A percentile compares a stretch with the other conserved stretches of the same genome.
phyloP scores from a whole-genome alignment of 2,888 invertebrate species.

The Subacronicta megacephala region DNA sequence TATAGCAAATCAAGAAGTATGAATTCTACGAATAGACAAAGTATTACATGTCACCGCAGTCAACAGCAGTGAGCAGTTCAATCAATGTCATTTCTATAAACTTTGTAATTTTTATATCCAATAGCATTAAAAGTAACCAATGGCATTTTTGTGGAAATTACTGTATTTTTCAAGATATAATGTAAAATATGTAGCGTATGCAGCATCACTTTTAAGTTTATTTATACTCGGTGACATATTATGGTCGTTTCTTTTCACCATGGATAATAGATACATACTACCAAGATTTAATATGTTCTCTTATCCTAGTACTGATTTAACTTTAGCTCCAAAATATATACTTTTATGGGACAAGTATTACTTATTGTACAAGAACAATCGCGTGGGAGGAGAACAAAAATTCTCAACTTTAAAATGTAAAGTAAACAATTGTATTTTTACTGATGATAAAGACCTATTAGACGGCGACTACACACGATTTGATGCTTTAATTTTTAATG shows the following conservation, averaged over 20 bases:
- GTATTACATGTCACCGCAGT: not conserved
- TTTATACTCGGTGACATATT: slow-evolving; percentile 18
- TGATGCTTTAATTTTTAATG: slow-evolving; percentile 67
- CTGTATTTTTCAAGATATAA: slow-evolving; percentile 10
- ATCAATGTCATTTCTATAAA: slow-evolving; percentile 1
- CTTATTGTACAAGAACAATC: slow-evolving; percentile 13
- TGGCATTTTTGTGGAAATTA: slow-evolving; percentile 35
- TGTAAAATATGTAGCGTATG: slow-evolving; percentile 23
- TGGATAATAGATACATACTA: not conserved
- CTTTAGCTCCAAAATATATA: slow-evolving; percentile 49
- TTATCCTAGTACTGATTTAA: not conserved
- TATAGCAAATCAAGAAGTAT: too few relatives aligned
- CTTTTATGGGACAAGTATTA: slow-evolving; percentile 59
- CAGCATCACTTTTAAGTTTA: slow-evolving; percentile 14
- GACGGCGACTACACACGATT: slow-evolving; percentile 57
- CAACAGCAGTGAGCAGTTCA: not conserved
- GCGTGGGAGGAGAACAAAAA: slow-evolving; percentile 8
- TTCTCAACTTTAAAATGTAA: slow-evolving; percentile 55
- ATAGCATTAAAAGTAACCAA: not conserved
- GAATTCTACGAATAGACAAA: too few relatives aligned
- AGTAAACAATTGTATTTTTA: slow-evolving; percentile 63
- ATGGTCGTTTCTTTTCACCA: slow-evolving; percentile 1
- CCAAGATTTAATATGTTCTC: slow-evolving; percentile 6
- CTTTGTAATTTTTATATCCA: slow-evolving; percentile 6
- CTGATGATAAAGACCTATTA: slow-evolving; percentile 58